A percentile compares a stretch with the other conserved stretches of the same genome.
Conservation (phyloP, 2,797 vertebrate genomes). For the Chromis chromis region DNA sequence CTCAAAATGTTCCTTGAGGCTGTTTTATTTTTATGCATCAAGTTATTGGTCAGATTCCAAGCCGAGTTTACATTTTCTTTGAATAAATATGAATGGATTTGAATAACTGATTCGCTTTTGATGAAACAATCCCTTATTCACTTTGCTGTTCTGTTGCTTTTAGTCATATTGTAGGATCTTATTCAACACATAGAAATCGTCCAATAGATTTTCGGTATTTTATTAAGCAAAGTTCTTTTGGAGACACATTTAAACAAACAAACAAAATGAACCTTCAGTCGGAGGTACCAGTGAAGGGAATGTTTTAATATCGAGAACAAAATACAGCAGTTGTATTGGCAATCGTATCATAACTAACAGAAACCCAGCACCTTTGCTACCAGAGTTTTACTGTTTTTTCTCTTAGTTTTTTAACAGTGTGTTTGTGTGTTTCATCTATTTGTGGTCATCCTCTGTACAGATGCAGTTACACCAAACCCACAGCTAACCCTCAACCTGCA, state of each 20-base stretch:
- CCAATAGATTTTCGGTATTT: not conserved
- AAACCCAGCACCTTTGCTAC: not conserved
- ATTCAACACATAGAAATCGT: not conserved
- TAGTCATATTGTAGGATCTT: not conserved
- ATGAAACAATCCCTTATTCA: not conserved
- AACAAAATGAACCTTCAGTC: too few relatives aligned
- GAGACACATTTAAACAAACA: too few relatives aligned
- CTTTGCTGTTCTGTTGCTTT: too few relatives aligned
- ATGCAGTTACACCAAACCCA: conserved; percentile 57
- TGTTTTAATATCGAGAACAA: not conserved
- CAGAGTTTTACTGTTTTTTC: not conserved
- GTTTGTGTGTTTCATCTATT: conserved; percentile 34
- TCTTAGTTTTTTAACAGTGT: not conserved
- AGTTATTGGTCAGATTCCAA: not conserved
- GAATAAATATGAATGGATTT: not conserved
- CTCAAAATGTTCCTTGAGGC: too few relatives aligned
- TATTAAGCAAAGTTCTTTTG: too few relatives aligned
- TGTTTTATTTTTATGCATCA: too few relatives aligned
- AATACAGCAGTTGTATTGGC: not conserved
- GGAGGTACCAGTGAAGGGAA: too few relatives aligned
- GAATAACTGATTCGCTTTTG: not conserved
- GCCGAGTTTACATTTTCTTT: not conserved
- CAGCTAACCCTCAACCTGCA: conserved; percentile 42
- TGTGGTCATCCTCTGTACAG: conserved; percentile 62
- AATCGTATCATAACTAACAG: not conserved